Base-by-base conservation (phyloP, 2,888 invertebrate species). In the Diaprepes abbreviatus region DNA sequence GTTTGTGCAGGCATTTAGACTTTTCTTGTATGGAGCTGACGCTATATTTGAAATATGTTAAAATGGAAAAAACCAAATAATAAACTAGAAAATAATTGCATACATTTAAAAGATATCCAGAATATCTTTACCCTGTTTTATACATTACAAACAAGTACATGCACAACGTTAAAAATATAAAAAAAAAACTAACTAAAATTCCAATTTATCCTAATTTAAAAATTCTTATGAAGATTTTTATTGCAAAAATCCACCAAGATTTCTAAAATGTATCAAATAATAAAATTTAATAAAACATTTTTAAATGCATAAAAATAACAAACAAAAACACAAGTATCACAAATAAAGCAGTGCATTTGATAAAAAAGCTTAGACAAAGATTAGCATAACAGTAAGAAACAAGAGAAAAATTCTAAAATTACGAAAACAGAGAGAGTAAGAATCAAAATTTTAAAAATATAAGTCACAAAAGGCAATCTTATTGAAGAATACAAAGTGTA, bases 311-410 rank as follows among this genome's bases (percentile, higher is more conserved):
- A 12, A 12, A 10, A 43, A 14, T 3, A 17, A 5, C 40, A 16
- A 6, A 48, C 19, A 48, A 50, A 24, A 45, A 24, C 45, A 45
- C 45, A 45, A 24, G 24, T 45, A 45, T 45, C 45, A 45, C 45
- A 45, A 24, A 45, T 21, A 21, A 45, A 45, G 45, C 45, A 24
- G 17, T 40, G 9, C 40, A 40, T 40, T 17, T 17, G 9, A 40
- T 17, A 33, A 33, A 9, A 2, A 33, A 6, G n/a, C 28, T 3
- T 28, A 28, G 6, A 28, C 28, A 28, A 28, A 28, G 3, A 28
- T 4, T 4, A 28, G 6, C 3, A 28, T 28, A 28, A 28, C 28
- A 28, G 3, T 28, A 28, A 28, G 6, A 28, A 28, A 28, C 28
- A 4, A 28, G 3, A 3, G 28, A 28, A 28, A 28, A 4, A 28